Evolutionary conservation across 2,888 invertebrate genomes (phyloP).

Genomic region (Lepidochitona cinerea): DNA sequence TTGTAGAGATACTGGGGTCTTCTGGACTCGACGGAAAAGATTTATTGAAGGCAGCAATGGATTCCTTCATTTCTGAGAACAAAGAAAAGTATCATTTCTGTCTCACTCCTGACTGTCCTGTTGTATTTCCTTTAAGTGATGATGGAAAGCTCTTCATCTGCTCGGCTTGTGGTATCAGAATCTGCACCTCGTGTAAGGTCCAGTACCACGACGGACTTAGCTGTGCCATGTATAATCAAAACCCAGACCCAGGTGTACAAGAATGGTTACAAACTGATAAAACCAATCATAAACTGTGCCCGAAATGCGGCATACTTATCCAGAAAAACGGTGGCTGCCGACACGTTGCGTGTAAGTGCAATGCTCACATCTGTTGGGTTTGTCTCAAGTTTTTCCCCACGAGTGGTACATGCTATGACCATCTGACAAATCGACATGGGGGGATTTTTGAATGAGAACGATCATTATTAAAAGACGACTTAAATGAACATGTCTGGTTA

Average conservation of each 20-base stretch:
- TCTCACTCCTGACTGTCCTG: slow-evolving; percentile 56
- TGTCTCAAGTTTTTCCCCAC: slow-evolving; percentile 42
- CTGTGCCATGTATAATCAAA: slow-evolving; percentile 44
- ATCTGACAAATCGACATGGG: slow-evolving; percentile 22
- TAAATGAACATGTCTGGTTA: too few species aligned
- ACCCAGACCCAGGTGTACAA: slow-evolving; percentile 27
- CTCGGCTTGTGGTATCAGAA: slow-evolving; percentile 37
- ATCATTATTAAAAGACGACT: not conserved
- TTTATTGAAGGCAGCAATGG: slow-evolving; percentile 38
- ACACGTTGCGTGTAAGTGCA: slow-evolving; percentile 56
- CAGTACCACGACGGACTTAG: slow-evolving; percentile 54
- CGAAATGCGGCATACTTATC: slow-evolving; percentile 49
- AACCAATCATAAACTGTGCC: slow-evolving; percentile 47
- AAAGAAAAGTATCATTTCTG: slow-evolving; percentile 47
- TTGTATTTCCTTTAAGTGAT: slow-evolving; percentile 48
- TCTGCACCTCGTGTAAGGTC: slow-evolving; percentile 54
- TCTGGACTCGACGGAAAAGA: slow-evolving; percentile 25
- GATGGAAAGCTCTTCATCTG: slow-evolving; percentile 39
- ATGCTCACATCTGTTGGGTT: slow-evolving; percentile 57
- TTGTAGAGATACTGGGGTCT: slow-evolving; percentile 26
- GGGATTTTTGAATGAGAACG: not conserved
- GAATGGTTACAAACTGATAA: slow-evolving; percentile 44
- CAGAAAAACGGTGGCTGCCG: slow-evolving; percentile 61
- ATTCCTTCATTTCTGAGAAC: slow-evolving; percentile 40
- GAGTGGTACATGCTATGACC: slow-evolving; percentile 45